Evolutionary conservation across 1,140 invertebrate species (phyloP).

Genomic region (Aradophagus sp.): DNA sequence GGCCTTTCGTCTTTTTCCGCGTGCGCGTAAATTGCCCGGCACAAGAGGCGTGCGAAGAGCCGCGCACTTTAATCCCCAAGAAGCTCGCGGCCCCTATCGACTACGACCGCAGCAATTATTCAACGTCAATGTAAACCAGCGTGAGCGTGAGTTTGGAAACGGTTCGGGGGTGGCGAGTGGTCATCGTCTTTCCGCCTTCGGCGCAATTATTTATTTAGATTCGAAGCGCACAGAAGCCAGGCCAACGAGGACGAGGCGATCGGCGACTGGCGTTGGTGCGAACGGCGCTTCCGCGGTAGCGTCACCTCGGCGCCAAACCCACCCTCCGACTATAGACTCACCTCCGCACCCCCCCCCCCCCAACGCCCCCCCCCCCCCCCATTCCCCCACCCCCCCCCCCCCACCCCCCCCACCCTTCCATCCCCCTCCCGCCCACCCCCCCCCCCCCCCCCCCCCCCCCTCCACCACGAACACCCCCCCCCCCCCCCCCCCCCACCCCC

Average conservation of each 20-base stretch:
- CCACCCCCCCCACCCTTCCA: too few relatives aligned
- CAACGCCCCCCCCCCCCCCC: too few relatives aligned
- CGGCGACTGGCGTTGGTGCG: constrained; percentile 43
- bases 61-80: constrained; percentile 38
- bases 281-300: constrained; percentile 57
- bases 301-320: constrained; percentile 75
- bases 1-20: background rate
- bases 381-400: too few relatives aligned
- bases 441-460: constrained; percentile 49
- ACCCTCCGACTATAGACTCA: constrained; percentile 74
- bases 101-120: constrained; percentile 50
- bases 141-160: constrained; percentile 38
- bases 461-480: too few relatives aligned
- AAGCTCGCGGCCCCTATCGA: constrained; percentile 29
- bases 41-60: constrained; percentile 30
- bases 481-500: too few relatives aligned
- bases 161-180: constrained; percentile 21
- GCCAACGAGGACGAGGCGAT: constrained; percentile 21
- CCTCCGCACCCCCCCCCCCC: constrained; percentile 70
- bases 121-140: constrained; percentile 51
- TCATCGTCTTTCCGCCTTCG: constrained; percentile 48
- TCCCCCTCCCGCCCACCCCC: too few relatives aligned
- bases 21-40: constrained; percentile 24
- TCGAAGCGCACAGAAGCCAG: constrained; percentile 45
- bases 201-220: constrained; percentile 70